Evolutionary conservation across 2,888 invertebrate genomes (phyloP), one percentile per base, ranked within the genome.

Genomic region (Agapetus fuscipes): DNA sequence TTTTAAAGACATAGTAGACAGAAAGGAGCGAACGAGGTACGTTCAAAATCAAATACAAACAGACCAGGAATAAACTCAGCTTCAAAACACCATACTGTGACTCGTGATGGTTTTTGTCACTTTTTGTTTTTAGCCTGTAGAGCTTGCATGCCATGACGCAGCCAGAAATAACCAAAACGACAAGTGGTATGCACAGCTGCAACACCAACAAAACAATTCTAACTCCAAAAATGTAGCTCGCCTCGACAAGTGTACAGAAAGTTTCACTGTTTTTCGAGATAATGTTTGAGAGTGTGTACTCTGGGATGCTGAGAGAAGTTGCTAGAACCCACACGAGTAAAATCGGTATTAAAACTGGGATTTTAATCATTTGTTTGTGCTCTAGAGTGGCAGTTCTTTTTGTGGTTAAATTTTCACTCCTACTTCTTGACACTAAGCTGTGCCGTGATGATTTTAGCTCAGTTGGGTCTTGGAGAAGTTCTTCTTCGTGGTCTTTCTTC

Each of bases 281-380:
- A 30, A 65, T 66, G 4, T 70, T 66, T 3, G 75, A 69, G 46
- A 76, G 56, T 17, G 66, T 62, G 54, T 71, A 74, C 50, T 72
- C 72, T 7, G 78, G 78, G 32, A 78, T 63, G 53, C 77, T 74
- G 24, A 76, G 54, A 1, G 77, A 77, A 29, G 67, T 54, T 24
- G 74, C 65, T 32, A 75, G 53, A 45, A 74, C 61, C 77, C 77
- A 77, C 32, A 76, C 64, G 48, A 76, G 68, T 38, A 71, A 52
- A 15, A 66, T 61, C 1, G 77, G 77, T 32, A 71, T 62, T 25
- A 66, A 54, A 16, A 74, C 66, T 10, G 72, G 65, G 25, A 76
- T 57, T 26, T 9, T 13, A 10, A 31, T 17, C 20, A 39, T 39
- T 56, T 34, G 56, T 50, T 45, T 56, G 58, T 49, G 59, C 55